Conservation (phyloP, 1,140 invertebrate species). For the Drosophila ambigua region DNA sequence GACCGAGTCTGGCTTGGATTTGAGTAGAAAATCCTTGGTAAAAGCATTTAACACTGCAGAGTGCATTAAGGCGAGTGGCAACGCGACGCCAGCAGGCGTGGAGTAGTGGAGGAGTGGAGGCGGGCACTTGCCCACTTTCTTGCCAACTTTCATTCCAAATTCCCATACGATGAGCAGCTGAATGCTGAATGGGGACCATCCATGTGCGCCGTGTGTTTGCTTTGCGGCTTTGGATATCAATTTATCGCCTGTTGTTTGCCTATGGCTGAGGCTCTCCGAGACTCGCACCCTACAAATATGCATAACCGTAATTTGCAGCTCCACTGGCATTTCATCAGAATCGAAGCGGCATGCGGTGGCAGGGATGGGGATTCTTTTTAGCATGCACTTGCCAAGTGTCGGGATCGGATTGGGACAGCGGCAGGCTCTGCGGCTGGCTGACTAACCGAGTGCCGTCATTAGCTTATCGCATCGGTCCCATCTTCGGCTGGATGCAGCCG, state of each 20-base stretch:
- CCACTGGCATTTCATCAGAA: slow-evolving; percentile 74
- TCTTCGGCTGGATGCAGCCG: slow-evolving; percentile 49
- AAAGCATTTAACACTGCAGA: slow-evolving; percentile 77
- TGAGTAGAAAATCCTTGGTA: slow-evolving; percentile 74
- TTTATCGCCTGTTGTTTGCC: slow-evolving; percentile 74
- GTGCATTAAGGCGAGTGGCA: slow-evolving; percentile 66
- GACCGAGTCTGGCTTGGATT: slow-evolving; percentile 46
- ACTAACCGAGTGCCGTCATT: slow-evolving; percentile 70
- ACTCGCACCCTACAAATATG: slow-evolving; percentile 44
- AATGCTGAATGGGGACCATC: no score
- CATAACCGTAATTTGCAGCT: slow-evolving; percentile 76
- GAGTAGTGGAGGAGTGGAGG: no score
- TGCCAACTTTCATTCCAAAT: slow-evolving; percentile 29
- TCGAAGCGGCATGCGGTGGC: slow-evolving; percentile 17
- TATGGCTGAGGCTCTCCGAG: not conserved
- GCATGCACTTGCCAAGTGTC: slow-evolving; percentile 70
- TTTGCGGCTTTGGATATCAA: slow-evolving; percentile 71
- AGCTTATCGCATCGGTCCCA: slow-evolving; percentile 65
- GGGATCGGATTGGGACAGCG: not conserved
- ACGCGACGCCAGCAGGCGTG: not conserved
- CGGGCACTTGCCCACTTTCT: slow-evolving; percentile 29
- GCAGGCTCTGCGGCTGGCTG: slow-evolving; percentile 65
- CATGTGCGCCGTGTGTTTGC: slow-evolving; percentile 44
- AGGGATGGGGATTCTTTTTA: slow-evolving; percentile 46
- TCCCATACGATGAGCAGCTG: no score